phyloP scores from a whole-genome alignment of 2,888 invertebrate species.

The Standfussiana lucernea region DNA sequence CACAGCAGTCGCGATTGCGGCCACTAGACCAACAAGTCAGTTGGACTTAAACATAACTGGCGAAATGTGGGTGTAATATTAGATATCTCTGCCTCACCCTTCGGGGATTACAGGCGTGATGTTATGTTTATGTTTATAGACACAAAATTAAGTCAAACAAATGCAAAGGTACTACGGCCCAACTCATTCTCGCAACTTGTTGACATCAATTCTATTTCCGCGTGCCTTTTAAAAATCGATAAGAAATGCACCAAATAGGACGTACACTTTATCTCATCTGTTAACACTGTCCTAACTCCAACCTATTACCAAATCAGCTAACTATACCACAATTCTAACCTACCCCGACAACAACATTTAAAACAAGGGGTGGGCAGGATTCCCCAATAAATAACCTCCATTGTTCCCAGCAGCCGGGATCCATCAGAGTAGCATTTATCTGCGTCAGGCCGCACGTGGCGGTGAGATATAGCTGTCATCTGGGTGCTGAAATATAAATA shows the following conservation, averaged over 20 bases:
- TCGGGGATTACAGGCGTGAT: no score
- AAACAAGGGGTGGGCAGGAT: constrained; percentile 31
- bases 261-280: background rate
- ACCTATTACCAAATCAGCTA: background rate
- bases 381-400: constrained; percentile 44
- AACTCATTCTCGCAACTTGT: background rate
- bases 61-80: no score
- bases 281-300: background rate
- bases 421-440: constrained; percentile 54
- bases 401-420: constrained; percentile 41
- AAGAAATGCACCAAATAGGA: background rate
- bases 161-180: no score
- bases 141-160: no score
- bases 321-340: background rate
- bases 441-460: constrained; percentile 44
- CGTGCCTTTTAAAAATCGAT: background rate
- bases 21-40: no score
- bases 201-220: no score
- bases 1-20: no score
- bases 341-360: constrained; percentile 3
- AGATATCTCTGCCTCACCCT: no score
- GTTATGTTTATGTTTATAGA: no score
- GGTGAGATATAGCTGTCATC: constrained; percentile 51
- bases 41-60: no score
- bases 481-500: constrained; percentile 31